phyloP scores from a whole-genome alignment of 2,113 vertebrate genomes.

The Eolophus roseicapilla region DNA sequence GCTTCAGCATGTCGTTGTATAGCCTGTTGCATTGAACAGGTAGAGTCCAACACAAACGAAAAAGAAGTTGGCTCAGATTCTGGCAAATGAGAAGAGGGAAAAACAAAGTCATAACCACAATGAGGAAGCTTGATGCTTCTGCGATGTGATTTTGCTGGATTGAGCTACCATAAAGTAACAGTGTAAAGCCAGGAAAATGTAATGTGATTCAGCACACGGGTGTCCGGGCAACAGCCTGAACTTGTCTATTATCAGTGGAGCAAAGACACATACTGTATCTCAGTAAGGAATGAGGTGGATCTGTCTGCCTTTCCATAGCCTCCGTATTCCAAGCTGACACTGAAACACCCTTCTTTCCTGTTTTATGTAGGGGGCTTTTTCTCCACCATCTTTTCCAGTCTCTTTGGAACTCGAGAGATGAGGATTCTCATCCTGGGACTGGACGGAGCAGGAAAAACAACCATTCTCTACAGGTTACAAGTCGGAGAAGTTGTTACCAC shows the following conservation, averaged over 20 bases:
- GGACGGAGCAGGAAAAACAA: slow-evolving; percentile 97
- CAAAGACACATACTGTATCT: background rate
- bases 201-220: background rate
- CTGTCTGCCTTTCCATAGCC: background rate
- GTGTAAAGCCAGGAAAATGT: background rate
- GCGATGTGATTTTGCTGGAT: background rate
- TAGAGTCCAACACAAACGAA: background rate
- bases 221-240: background rate
- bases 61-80: background rate
- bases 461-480: slow-evolving; percentile 95
- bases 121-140: background rate
- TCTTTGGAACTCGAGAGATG: slow-evolving; percentile 97
- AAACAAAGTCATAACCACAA: background rate
- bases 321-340: background rate
- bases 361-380: slow-evolving; percentile 87
- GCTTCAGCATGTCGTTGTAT: background rate
- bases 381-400: slow-evolving; percentile 92
- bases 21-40: background rate
- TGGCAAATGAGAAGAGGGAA: background rate
- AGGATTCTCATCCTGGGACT: slow-evolving; percentile 96
- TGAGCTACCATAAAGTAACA: background rate
- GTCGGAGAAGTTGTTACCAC: slow-evolving; percentile 98
- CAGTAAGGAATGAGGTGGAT: background rate
- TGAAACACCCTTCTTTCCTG: background rate
- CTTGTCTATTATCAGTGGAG: background rate